phyloP scores from a whole-genome alignment of 2,797 vertebrate species.

The Sciaenops ocellatus region DNA sequence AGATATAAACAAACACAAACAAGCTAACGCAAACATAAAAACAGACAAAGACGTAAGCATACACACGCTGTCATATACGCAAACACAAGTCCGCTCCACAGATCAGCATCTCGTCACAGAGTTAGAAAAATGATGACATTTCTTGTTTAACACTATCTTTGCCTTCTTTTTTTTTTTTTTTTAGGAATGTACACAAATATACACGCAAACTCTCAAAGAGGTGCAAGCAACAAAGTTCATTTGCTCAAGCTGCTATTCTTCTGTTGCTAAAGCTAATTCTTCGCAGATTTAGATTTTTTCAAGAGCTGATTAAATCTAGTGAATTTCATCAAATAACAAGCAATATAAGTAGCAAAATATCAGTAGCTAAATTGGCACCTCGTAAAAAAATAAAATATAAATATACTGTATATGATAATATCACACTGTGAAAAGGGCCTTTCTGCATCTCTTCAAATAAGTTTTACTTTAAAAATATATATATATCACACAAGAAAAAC shows the following conservation, averaged over 20 bases:
- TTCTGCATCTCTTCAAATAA: not conserved
- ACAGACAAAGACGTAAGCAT: slow-evolving; percentile 10
- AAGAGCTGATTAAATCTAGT: not conserved
- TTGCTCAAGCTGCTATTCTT: not conserved
- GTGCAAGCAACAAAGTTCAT: not conserved
- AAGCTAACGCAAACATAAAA: slow-evolving; percentile 38
- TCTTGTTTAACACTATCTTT: too few relatives aligned
- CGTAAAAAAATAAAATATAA: too few relatives aligned
- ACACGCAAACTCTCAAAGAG: not conserved
- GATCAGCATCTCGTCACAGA: not conserved
- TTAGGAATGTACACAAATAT: not conserved
- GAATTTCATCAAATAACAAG: not conserved
- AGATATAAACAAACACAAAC: slow-evolving; percentile 37
- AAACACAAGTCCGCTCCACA: not conserved
- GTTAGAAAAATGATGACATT: not conserved
- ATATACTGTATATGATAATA: not conserved
- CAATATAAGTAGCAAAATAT: too few relatives aligned
- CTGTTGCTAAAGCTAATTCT: not conserved
- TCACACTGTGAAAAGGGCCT: not conserved
- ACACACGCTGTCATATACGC: slow-evolving; percentile 2
- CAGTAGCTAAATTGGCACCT: not conserved
- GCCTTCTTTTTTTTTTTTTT: not conserved
- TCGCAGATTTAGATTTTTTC: not conserved
- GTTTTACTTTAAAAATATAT: not conserved
- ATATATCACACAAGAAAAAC: not conserved